phyloP scores from a whole-genome alignment of 2,888 invertebrate genomes.

The Heteromyza rotundicornis region DNA sequence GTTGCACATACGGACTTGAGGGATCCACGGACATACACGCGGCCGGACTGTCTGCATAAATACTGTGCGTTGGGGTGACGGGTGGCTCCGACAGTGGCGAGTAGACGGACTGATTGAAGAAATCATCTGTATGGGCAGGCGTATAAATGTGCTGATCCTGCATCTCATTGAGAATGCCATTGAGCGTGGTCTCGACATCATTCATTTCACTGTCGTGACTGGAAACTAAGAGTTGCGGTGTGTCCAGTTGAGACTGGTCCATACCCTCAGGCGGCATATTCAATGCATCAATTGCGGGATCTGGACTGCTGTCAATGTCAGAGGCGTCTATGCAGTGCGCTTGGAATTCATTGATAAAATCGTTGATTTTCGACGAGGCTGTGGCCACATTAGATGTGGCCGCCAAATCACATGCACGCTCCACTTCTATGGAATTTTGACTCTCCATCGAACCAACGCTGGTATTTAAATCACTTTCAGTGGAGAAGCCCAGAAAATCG shows the following conservation, averaged over 20 bases:
- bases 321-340: constrained; percentile 43
- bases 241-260: not conserved
- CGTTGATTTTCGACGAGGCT: constrained; percentile 35
- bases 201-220: constrained; percentile 44
- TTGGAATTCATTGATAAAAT: constrained; percentile 53
- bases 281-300: constrained; percentile 8
- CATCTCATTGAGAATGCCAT: constrained; percentile 55
- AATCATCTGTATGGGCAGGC: constrained; percentile 47
- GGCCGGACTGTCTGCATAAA: constrained; percentile 15
- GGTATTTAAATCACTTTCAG: constrained; percentile 19
- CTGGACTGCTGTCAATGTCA: constrained; percentile 23
- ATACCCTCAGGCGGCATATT: constrained; percentile 1
- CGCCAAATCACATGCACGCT: not conserved
- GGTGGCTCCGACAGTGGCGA: constrained; percentile 43
- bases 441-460: not conserved
- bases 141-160: constrained; percentile 56
- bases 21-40: constrained; percentile 18
- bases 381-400: not conserved
- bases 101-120: constrained; percentile 50
- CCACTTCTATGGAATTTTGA: not conserved
- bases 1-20: constrained; percentile 34
- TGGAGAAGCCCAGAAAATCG: constrained; percentile 23
- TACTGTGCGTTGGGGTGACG: constrained; percentile 32
- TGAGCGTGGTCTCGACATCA: constrained; percentile 51
- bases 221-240: constrained; percentile 11